Conservation (phyloP, 2,888 invertebrate species). For the Polydrusus pterygomalis region DNA sequence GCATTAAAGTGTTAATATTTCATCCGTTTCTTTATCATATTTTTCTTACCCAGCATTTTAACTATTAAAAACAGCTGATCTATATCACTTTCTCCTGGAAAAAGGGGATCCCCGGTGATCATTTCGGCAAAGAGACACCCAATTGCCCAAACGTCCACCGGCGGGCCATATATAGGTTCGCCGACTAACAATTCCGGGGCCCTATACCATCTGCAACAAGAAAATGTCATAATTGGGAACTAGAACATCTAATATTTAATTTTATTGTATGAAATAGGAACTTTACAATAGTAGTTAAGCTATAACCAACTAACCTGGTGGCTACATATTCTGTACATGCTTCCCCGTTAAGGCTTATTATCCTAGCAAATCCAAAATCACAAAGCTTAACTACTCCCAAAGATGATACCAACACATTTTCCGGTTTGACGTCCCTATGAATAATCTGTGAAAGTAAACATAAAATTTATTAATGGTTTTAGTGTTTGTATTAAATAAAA, state of each 20-base stretch:
- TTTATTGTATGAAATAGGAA: no score
- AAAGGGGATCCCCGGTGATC: slow-evolving; percentile 89
- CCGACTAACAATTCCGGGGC: slow-evolving; percentile 91
- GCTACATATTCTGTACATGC: slow-evolving; percentile 93
- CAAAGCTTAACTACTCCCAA: slow-evolving; percentile 91
- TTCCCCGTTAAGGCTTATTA: slow-evolving; percentile 82
- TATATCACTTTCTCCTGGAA: slow-evolving; percentile 92
- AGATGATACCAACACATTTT: slow-evolving; percentile 89
- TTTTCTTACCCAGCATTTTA: slow-evolving; percentile 81
- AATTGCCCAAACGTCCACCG: slow-evolving; percentile 92
- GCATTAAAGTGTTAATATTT: no score
- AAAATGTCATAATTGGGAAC: no score
- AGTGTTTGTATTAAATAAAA: no score
- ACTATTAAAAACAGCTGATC: slow-evolving; percentile 91
- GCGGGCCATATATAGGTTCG: slow-evolving; percentile 82
- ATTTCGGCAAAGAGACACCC: slow-evolving; percentile 91
- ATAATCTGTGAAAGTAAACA: slow-evolving; percentile 79
- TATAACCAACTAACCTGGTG: slow-evolving; percentile 74
- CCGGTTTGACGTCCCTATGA: slow-evolving; percentile 92
- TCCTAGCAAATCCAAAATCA: slow-evolving; percentile 91
- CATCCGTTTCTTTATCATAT: background rate
- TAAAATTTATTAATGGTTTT: background rate
- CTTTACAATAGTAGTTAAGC: background rate
- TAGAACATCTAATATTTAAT: no score
- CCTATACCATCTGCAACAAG: slow-evolving; percentile 77